A percentile compares a stretch with the other conserved stretches of the same genome.
These are phyloP conservation scores for Bergia puertoricense DNA, from an alignment of 92 coral and sea anemone genomes.

Conservation along the genomic window DNA sequence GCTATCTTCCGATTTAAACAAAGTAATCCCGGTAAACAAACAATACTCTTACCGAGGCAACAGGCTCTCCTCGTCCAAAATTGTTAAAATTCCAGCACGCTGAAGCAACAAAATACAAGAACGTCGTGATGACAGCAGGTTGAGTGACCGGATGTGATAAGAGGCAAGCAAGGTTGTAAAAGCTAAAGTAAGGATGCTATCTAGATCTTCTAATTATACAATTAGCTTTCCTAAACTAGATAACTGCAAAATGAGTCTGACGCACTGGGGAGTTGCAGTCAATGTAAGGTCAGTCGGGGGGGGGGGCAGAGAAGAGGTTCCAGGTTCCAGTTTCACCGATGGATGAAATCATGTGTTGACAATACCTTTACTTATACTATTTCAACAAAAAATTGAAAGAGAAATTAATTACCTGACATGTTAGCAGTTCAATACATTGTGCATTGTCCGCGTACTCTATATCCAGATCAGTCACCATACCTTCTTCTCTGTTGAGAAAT, in stretches of 20 bases:
- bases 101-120: conserved; percentile 28
- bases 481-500: conserved; percentile 72
- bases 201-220: too few species aligned
- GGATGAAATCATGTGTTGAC: neutral
- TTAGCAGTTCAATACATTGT: conserved; percentile 89
- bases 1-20: neutral
- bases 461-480: conserved; percentile 57
- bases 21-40: neutral
- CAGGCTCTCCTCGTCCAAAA: conserved; percentile 81
- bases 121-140: neutral
- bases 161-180: too few species aligned
- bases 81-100: conserved; percentile 86
- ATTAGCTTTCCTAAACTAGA: neutral
- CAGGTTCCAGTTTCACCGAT: too few species aligned
- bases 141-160: too few species aligned
- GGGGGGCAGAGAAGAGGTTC: neutral
- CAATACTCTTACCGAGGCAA: conserved; percentile 57
- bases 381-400: neutral
- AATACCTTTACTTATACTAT: neutral
- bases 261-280: neutral
- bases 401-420: conserved; percentile 77
- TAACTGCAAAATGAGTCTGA: neutral
- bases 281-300: neutral
- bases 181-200: too few species aligned
- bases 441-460: conserved; percentile 87